These are phyloP conservation scores for Oryctes rhinoceros DNA, from an alignment of 1,140 invertebrate genomes.

Conservation along the genomic window DNA sequence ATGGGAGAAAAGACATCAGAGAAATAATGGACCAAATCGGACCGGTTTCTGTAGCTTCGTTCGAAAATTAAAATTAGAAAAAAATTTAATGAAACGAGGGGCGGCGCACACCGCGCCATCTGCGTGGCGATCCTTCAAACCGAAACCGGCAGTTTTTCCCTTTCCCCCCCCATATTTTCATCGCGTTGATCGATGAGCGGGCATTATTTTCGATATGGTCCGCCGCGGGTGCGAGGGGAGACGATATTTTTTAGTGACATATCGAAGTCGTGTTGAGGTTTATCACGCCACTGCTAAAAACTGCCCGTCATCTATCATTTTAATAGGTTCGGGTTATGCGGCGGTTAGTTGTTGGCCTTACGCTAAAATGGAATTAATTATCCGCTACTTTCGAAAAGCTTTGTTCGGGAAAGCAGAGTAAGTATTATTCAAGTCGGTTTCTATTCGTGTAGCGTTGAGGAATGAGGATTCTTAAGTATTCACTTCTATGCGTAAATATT, in stretches of 20 bases:
- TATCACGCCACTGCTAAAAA: constrained; percentile 35
- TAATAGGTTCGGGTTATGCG: constrained; percentile 11
- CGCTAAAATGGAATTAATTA: constrained; percentile 2
- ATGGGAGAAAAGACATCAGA: neutral
- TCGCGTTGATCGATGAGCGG: constrained; percentile 4
- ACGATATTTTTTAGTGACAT: constrained; percentile 53
- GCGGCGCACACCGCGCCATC: neutral
- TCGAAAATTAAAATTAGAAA: neutral
- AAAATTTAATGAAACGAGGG: neutral
- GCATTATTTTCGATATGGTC: constrained; percentile 10
- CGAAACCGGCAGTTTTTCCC: neutral
- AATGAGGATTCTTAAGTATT: too few relatives aligned
- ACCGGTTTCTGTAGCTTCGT: neutral
- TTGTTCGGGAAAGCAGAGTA: too few relatives aligned
- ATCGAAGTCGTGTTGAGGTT: constrained; percentile 52
- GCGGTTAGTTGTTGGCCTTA: neutral
- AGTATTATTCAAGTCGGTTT: too few relatives aligned
- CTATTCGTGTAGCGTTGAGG: too few relatives aligned
- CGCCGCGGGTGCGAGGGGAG: constrained; percentile 42
- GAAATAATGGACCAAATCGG: constrained; percentile 17
- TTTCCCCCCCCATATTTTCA: neutral
- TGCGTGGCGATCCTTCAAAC: neutral
- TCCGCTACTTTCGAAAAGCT: neutral
- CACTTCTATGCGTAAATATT: too few relatives aligned
- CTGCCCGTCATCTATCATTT: constrained; percentile 23